Conservation (phyloP, 2,888 invertebrate species). For the Athalia circularis region DNA sequence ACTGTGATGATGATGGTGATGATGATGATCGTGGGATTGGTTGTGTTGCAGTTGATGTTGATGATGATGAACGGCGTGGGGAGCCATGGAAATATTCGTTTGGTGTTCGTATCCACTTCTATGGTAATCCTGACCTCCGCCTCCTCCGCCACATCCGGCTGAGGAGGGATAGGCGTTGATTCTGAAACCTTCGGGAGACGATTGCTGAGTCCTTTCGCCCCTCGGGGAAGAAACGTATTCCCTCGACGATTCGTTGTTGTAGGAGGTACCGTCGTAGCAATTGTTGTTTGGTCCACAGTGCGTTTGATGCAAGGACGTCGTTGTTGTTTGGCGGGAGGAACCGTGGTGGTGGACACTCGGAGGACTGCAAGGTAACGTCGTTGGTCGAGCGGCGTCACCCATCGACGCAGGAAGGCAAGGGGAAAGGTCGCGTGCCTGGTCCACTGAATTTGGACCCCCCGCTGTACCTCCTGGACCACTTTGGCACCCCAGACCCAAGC, state of each 20-base stretch:
- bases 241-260: conserved; percentile 64
- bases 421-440: conserved; percentile 84
- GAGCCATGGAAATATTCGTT: conserved; percentile 67
- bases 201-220: conserved; percentile 59
- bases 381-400: conserved; percentile 76
- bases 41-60: conserved; percentile 60
- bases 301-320: conserved; percentile 69
- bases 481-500: conserved; percentile 72
- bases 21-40: conserved; percentile 52
- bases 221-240: conserved; percentile 70
- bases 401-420: conserved; percentile 83
- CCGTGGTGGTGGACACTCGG: conserved; percentile 63
- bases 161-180: conserved; percentile 39
- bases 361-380: conserved; percentile 78
- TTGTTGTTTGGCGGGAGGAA: conserved; percentile 62
- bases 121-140: conserved; percentile 67
- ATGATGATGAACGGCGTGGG: conserved; percentile 68
- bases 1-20: conserved; percentile 55
- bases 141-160: conserved; percentile 49
- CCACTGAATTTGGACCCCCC: conserved; percentile 77
- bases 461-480: conserved; percentile 78
- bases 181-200: conserved; percentile 30
- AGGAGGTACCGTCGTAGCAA: conserved; percentile 75
- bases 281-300: conserved; percentile 75
- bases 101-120: conserved; percentile 67